Conservation (phyloP, 2,797 vertebrate species). For the Cygnus olor region DNA sequence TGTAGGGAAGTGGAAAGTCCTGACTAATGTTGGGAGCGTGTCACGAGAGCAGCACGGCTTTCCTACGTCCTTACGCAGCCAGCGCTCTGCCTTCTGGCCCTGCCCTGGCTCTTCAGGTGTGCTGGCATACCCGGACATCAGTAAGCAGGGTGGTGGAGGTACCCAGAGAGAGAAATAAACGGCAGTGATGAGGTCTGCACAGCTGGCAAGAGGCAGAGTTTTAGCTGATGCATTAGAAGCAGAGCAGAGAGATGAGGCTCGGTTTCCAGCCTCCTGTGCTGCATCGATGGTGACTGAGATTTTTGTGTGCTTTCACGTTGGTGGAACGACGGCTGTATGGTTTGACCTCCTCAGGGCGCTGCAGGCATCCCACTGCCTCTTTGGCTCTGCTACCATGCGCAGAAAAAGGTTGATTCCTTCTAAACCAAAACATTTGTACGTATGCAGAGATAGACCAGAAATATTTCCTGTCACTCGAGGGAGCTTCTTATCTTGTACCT, state of each 20-base stretch:
- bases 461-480: neutral
- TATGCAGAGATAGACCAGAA: neutral
- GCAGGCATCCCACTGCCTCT: neutral
- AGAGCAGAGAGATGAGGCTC: neutral
- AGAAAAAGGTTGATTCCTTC: neutral
- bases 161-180: neutral
- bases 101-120: neutral
- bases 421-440: neutral
- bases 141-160: neutral
- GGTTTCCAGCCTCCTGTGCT: neutral
- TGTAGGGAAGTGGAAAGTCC: slow-evolving; percentile 1
- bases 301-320: neutral
- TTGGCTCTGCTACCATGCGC: neutral
- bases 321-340: neutral
- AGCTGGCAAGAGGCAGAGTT: slow-evolving; percentile 25
- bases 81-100: neutral
- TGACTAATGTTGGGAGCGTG: neutral
- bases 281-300: neutral
- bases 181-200: neutral
- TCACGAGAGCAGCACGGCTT: neutral
- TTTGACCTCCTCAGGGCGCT: neutral
- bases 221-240: neutral
- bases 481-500: slow-evolving; percentile 5
- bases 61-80: neutral
- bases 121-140: neutral